phyloP scores from a whole-genome alignment of 2,113 vertebrate species.

The Heterochromis multidens region DNA sequence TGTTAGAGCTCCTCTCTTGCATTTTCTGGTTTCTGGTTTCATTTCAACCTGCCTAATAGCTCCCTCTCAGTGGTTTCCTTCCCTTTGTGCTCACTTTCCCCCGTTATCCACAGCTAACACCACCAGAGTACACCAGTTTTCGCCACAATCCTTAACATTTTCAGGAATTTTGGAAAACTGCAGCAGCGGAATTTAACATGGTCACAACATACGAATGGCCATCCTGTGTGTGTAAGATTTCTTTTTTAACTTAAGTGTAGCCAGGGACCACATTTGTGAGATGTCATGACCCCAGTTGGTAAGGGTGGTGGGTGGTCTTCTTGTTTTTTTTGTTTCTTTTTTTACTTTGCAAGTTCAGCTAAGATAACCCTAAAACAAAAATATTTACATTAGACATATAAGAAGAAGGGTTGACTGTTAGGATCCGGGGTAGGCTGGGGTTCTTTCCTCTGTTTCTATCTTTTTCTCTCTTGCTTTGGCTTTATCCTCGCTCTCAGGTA shows the following conservation, averaged over 20 bases:
- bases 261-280: no score
- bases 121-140: background rate
- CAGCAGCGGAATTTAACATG: no score
- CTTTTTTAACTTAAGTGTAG: no score
- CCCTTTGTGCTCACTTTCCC: background rate
- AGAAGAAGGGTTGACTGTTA: background rate
- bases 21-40: background rate
- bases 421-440: background rate
- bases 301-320: no score
- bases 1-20: background rate
- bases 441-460: background rate
- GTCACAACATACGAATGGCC: no score
- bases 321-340: no score
- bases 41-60: background rate
- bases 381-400: background rate
- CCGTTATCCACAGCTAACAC: background rate
- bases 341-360: background rate
- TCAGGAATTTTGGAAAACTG: background rate
- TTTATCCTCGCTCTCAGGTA: background rate
- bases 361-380: background rate
- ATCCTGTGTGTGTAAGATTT: no score
- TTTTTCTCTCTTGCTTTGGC: background rate
- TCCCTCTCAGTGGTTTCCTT: background rate
- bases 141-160: background rate
- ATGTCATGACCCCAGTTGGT: background rate